phyloP scores from a whole-genome alignment of 2,797 vertebrate genomes.

The Semotilus atromaculatus region DNA sequence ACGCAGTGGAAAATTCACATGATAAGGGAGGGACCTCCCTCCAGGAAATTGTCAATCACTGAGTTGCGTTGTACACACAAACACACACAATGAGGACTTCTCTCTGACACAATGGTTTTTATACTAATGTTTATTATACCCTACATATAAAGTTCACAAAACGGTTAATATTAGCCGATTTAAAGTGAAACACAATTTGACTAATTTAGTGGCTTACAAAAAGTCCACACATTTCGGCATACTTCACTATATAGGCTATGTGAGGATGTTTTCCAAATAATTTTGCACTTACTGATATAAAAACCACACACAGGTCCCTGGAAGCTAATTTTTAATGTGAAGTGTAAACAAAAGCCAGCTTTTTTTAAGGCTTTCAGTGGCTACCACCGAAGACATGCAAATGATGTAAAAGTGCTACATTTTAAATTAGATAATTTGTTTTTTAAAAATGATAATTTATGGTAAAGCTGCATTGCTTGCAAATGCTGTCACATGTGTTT shows the following conservation, averaged over 20 bases:
- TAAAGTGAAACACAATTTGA: not conserved
- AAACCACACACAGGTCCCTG: constrained; percentile 60
- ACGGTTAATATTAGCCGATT: not conserved
- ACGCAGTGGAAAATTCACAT: constrained; percentile 60
- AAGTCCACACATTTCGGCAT: not conserved
- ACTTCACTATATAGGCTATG: not conserved
- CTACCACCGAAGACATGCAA: not conserved
- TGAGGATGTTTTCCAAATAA: not conserved
- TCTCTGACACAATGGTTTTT: not conserved
- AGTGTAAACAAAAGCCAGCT: constrained; percentile 82
- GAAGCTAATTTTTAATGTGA: constrained; percentile 86
- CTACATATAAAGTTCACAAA: not conserved
- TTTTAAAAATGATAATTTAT: not conserved
- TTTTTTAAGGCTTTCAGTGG: constrained; percentile 55
- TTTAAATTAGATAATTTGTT: not conserved
- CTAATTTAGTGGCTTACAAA: not conserved
- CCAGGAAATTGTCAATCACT: constrained; percentile 91
- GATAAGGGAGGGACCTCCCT: constrained; percentile 75
- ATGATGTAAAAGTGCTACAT: constrained; percentile 13
- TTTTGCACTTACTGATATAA: not conserved
- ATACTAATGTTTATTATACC: not conserved
- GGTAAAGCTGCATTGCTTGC: not conserved
- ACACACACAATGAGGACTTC: constrained; percentile 67
- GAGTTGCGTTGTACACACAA: constrained; percentile 72
- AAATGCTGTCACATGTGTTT: not conserved